phyloP scores from a whole-genome alignment of 2,113 vertebrate genomes.

The Albula glossodonta region DNA sequence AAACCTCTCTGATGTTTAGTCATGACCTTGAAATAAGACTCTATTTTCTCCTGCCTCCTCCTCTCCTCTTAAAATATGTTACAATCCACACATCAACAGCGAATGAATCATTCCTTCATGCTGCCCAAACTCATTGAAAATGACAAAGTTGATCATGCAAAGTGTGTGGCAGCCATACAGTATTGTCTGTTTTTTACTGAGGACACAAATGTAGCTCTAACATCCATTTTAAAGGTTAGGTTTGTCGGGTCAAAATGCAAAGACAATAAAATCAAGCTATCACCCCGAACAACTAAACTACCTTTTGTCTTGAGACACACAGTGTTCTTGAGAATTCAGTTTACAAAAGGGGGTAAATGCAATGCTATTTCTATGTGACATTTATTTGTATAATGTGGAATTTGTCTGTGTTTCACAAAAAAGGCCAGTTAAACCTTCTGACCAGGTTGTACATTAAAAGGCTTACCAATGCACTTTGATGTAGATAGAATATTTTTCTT shows the following conservation, averaged over 20 bases:
- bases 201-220: constrained; percentile 33
- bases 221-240: constrained; percentile 54
- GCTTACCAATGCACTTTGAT: constrained; percentile 66
- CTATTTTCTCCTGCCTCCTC: constrained; percentile 1
- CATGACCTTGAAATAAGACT: background rate
- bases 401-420: constrained; percentile 16
- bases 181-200: background rate
- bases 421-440: constrained; percentile 46
- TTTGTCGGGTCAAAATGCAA: constrained; percentile 39
- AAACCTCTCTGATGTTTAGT: constrained; percentile 13
- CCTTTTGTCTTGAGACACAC: constrained; percentile 47
- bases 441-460: constrained; percentile 50
- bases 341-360: constrained; percentile 38
- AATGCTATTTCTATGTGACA: constrained; percentile 39
- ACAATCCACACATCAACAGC: background rate
- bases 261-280: constrained; percentile 25
- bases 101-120: background rate
- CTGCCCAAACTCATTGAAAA: background rate
- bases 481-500: constrained; percentile 60
- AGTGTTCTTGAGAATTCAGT: constrained; percentile 41
- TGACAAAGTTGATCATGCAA: background rate
- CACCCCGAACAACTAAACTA: constrained; percentile 50
- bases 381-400: constrained; percentile 33
- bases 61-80: constrained; percentile 14
- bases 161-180: background rate